phyloP scores from a whole-genome alignment of 2,113 vertebrate genomes.

The Anarrhichthys ocellatus region DNA sequence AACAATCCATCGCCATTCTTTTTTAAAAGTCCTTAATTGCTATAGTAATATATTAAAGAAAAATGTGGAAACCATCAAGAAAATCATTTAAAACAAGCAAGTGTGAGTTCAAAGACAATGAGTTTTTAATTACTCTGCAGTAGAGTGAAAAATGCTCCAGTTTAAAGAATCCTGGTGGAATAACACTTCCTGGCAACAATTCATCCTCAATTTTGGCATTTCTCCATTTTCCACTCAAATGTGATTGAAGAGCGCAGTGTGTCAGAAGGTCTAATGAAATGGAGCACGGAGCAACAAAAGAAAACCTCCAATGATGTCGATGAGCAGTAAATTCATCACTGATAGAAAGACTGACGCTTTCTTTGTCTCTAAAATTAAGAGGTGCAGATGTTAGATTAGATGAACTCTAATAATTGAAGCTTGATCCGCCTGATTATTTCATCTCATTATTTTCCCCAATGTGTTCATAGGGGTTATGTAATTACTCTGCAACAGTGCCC shows the following conservation, averaged over 20 bases:
- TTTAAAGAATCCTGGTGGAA: conserved; percentile 23
- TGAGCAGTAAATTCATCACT: conserved; percentile 5
- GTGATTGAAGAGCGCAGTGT: conserved; percentile 23
- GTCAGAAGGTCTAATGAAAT: conserved; percentile 19
- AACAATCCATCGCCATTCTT: not conserved
- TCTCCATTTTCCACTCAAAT: conserved; percentile 31
- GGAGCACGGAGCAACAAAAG: conserved; percentile 18
- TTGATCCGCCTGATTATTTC: conserved; percentile 33
- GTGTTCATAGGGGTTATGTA: conserved; percentile 23
- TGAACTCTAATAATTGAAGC: conserved; percentile 32
- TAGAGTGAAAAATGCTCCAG: conserved; percentile 21
- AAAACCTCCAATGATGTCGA: conserved; percentile 8
- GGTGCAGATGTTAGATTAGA: conserved; percentile 30
- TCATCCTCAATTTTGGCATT: conserved; percentile 39
- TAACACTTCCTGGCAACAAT: conserved; percentile 28
- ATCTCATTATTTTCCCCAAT: conserved; percentile 23
- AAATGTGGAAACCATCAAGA: not conserved
- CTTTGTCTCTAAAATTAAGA: conserved; percentile 20
- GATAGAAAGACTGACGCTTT: not conserved
- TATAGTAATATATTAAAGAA: not conserved
- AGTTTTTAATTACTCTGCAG: conserved; percentile 43
- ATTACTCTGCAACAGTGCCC: conserved; percentile 18
- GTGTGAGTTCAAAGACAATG: conserved; percentile 22
- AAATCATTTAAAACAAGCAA: conserved; percentile 6
- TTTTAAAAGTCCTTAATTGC: not conserved